These are phyloP conservation scores for Gnathonemus longibarbis DNA, from an alignment of 2,113 vertebrate genomes.

Conservation along the genomic window DNA sequence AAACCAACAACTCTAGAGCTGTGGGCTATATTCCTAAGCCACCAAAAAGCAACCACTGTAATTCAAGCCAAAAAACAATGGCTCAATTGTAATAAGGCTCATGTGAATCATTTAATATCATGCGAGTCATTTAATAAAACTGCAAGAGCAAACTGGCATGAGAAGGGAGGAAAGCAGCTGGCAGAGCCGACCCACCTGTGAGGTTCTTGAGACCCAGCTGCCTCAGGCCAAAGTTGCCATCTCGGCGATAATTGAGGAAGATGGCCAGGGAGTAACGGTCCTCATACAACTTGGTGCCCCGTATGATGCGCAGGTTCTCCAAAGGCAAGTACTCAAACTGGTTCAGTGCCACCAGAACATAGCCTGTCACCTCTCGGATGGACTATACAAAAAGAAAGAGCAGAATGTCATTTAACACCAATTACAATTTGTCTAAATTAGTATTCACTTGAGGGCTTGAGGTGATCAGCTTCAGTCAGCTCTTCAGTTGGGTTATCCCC, in stretches of 20 bases:
- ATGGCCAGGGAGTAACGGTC: conserved; percentile 86
- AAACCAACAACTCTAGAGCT: background rate
- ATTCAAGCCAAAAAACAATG: background rate
- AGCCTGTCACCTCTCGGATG: conserved; percentile 94
- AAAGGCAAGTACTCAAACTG: conserved; percentile 94
- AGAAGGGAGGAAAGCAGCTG: background rate
- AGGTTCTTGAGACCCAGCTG: conserved; percentile 87
- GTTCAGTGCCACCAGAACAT: conserved; percentile 94
- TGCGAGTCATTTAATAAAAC: background rate
- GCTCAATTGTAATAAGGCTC: background rate
- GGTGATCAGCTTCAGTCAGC: background rate
- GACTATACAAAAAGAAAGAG: conserved; percentile 63
- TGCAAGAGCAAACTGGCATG: background rate
- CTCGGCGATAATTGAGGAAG: conserved; percentile 95
- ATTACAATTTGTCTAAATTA: background rate
- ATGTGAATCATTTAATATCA: background rate
- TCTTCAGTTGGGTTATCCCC: background rate
- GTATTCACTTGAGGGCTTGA: background rate
- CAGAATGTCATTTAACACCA: background rate
- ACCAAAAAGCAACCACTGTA: background rate
- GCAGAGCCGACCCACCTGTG: conserved; percentile 61
- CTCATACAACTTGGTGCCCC: conserved; percentile 91
- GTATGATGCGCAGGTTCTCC: conserved; percentile 92
- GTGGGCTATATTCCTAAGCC: background rate
- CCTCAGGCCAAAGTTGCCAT: conserved; percentile 87